Percentiles rank a stretch among this genome's conserved stretches.
Conservation (phyloP, 2,797 vertebrate genomes). For the Pterois miles region DNA sequence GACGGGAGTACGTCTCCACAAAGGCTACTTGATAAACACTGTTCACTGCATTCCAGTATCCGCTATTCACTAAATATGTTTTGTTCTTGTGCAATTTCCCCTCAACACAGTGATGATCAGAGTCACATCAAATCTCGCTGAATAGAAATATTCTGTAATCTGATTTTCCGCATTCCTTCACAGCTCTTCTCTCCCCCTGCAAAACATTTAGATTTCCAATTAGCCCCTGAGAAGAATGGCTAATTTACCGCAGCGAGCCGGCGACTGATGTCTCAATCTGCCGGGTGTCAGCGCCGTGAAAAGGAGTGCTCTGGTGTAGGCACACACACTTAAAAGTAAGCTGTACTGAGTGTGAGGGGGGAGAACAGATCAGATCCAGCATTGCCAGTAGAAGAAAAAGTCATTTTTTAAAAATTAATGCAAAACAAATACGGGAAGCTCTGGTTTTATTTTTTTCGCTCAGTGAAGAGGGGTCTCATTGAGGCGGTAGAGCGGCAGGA, state of each 20-base stretch:
- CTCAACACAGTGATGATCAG: conserved; percentile 15
- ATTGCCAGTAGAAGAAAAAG: conserved; percentile 21
- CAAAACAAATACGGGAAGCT: conserved; percentile 49
- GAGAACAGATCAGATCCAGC: conserved; percentile 43
- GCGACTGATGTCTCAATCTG: conserved; percentile 97
- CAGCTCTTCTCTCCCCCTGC: conserved; percentile 73
- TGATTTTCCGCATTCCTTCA: conserved; percentile 61
- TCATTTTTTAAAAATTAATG: conserved; percentile 23
- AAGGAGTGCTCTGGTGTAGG: conserved; percentile 83
- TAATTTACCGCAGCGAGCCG: conserved; percentile 92
- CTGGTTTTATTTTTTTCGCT: conserved; percentile 15
- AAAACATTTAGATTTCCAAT: conserved; percentile 97
- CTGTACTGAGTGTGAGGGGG: conserved; percentile 19
- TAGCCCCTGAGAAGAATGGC: conserved; percentile 92
- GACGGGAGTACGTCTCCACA: conserved; percentile 52
- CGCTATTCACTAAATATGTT: conserved; percentile 5
- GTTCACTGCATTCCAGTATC: conserved; percentile 19
- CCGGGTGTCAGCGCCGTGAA: conserved; percentile 92
- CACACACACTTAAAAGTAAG: conserved; percentile 75
- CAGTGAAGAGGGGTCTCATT: conserved; percentile 61
- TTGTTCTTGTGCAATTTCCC: conserved; percentile 15
- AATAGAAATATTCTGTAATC: conserved; percentile 49
- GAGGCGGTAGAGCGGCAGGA: conserved; percentile 58
- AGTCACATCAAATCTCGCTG: conserved; percentile 17
- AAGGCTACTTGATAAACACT: conserved; percentile 30